Evolutionary conservation across 2,888 invertebrate genomes (phyloP).

Genomic region (Rotaria macrura): DNA sequence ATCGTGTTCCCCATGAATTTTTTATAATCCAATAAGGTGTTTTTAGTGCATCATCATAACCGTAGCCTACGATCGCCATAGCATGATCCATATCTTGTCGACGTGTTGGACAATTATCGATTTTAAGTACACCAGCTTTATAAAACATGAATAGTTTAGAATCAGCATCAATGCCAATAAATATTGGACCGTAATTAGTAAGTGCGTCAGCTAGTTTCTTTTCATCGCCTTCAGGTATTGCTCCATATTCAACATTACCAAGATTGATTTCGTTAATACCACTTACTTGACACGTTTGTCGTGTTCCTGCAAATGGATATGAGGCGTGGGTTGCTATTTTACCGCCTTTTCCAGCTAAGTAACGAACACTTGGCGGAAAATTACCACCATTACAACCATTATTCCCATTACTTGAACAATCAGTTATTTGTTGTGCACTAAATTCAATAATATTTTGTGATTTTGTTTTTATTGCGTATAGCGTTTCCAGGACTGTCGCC

Average conservation of each 20-base stretch:
- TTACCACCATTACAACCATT: neutral
- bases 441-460: neutral
- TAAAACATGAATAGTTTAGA: neutral
- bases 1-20: neutral
- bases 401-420: neutral
- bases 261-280: neutral
- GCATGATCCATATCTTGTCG: conserved; percentile 10
- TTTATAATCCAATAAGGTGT: neutral
- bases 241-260: neutral
- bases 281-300: neutral
- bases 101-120: neutral
- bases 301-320: neutral
- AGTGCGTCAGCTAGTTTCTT: neutral
- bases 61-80: neutral
- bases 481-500: neutral
- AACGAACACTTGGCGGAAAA: neutral
- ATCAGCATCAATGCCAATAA: conserved; percentile 7
- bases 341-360: neutral
- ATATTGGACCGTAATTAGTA: neutral
- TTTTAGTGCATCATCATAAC: neutral
- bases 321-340: neutral
- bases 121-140: neutral
- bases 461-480: neutral
- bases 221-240: neutral
- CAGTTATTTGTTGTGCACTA: neutral